Evolutionary conservation across 2,113 vertebrate genomes (phyloP), one percentile per base, ranked within the genome.

Genomic region (Copsychus sechellarum): DNA sequence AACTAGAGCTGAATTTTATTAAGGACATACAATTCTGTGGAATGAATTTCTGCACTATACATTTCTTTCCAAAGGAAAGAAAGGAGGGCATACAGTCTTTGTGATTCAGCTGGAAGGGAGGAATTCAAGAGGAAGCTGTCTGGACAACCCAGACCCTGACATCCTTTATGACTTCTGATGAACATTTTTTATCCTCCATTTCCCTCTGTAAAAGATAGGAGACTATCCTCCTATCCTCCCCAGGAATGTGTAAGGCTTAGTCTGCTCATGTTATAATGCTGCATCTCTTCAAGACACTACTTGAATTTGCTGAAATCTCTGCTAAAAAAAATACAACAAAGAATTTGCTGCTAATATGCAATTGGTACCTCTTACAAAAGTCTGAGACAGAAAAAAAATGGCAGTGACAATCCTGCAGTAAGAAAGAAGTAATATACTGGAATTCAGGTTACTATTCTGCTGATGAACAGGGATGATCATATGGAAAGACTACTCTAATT

Each of bases 1-100:
- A 98, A 97, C 97, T 97, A 72, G 93, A 97, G 97, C 91, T 97
- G 95, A 97, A 98, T 98, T 97, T 97, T 97, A 97, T 97, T 97
- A 96, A 97, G 97, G 97, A 97, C 95, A 95, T 96, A 92, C 78
- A 96, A 96, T 96, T 97, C 61, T 85, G 92, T 78, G 78, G 96
- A 95, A 66, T 92, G 25, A 69, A 93, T 92, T 96, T 97, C 93
- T 96, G 95, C 82, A 93, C 94, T 65, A 69, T 90, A 81, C 43
- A 43, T 92, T 81, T 36, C 65, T 93, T 96, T 95, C 78, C 93
- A 96, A 74, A 70, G 57, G 74, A 71, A 86, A 91, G 60, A 80
- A 80, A 31, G 48, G 76, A 90, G 72, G 86, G 64, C 82, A 53
- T 5, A 12, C 2, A 1, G 50, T 61, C 84, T 87, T 69, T 62